Evolutionary conservation across 1,140 invertebrate species (phyloP).

Genomic region (Drosophila kohkoa): DNA sequence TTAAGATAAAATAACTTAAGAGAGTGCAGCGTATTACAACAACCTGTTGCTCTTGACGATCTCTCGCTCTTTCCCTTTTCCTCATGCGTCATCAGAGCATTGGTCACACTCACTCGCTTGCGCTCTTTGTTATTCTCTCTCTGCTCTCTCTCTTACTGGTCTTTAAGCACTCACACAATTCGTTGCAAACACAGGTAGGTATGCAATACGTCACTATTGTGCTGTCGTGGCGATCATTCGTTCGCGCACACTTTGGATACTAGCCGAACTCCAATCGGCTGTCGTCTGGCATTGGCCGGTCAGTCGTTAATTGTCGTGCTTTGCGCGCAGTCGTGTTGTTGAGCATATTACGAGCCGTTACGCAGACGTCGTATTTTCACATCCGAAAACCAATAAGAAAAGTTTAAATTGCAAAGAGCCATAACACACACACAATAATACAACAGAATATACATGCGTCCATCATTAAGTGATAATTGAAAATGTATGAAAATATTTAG

Average conservation of each 20-base stretch:
- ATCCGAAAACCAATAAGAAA: slow-evolving; percentile 42
- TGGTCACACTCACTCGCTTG: too few species aligned
- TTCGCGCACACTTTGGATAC: slow-evolving; percentile 25
- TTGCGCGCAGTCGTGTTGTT: slow-evolving; percentile 46
- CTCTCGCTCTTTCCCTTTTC: neutral
- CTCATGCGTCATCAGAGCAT: too few species aligned
- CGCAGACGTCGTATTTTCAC: slow-evolving; percentile 34
- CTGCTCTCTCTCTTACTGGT: slow-evolving; percentile 3
- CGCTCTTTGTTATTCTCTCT: neutral
- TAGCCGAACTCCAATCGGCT: slow-evolving; percentile 9
- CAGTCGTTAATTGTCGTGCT: slow-evolving; percentile 59
- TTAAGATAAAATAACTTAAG: neutral
- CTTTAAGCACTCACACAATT: neutral
- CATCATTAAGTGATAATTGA: slow-evolving; percentile 60
- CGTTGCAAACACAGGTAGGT: slow-evolving; percentile 12
- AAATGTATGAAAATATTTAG: slow-evolving; percentile 53
- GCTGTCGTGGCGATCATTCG: slow-evolving; percentile 71
- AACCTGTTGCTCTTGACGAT: slow-evolving; percentile 16
- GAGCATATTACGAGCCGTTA: slow-evolving; percentile 16
- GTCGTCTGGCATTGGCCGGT: slow-evolving; percentile 30
- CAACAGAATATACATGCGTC: neutral
- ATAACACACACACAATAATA: neutral
- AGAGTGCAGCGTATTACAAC: neutral
- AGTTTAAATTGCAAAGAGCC: neutral
- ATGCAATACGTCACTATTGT: slow-evolving; percentile 5